Evolutionary conservation across 2,113 vertebrate genomes (phyloP).

Genomic region (Anser brachyrhynchus): DNA sequence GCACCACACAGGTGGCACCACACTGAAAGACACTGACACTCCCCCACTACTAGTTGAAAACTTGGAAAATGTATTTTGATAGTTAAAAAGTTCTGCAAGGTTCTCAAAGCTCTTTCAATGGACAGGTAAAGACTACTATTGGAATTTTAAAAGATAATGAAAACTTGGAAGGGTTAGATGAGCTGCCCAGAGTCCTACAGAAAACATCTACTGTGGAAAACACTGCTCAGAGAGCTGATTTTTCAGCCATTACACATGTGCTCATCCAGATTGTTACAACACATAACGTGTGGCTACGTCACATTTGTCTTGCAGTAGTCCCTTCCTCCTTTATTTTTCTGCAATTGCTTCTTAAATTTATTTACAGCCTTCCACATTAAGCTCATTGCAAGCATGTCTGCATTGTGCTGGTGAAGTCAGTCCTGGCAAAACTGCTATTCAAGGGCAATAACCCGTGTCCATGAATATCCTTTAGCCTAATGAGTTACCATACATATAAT

Average conservation of each 20-base stretch:
- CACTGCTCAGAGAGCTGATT: neutral
- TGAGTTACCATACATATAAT: neutral
- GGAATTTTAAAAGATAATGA: neutral
- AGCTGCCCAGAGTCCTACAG: neutral
- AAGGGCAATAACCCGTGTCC: constrained; percentile 3
- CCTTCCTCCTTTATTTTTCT: neutral
- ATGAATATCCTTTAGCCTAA: neutral
- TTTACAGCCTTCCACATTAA: neutral
- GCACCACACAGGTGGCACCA: no score
- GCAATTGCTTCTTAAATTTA: neutral
- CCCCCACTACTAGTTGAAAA: neutral
- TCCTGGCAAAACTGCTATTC: neutral
- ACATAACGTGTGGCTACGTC: neutral
- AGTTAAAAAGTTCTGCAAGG: neutral
- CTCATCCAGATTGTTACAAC: neutral
- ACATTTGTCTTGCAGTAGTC: neutral
- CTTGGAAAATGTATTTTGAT: neutral
- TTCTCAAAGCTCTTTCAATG: neutral
- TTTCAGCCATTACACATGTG: neutral
- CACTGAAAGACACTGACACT: neutral
- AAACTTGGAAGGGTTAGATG: neutral
- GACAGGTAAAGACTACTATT: neutral
- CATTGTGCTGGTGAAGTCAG: neutral
- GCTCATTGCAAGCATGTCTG: neutral
- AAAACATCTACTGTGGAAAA: neutral